Evolutionary conservation across 2,113 vertebrate species (phyloP), one percentile per base, ranked within the genome.

Genomic region (Microcebus jonahi): DNA sequence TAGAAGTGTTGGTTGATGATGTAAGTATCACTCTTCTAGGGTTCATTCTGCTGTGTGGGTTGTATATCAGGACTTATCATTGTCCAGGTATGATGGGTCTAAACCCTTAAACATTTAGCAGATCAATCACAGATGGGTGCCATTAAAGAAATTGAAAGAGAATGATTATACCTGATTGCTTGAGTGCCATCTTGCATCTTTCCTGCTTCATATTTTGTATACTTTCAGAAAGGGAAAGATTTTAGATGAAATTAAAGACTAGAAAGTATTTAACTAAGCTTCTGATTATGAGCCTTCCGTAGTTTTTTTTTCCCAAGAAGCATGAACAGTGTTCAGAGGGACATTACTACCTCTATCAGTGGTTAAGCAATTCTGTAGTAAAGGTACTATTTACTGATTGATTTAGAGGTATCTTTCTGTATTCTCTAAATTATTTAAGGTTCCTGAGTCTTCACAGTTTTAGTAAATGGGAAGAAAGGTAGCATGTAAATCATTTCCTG

Each of bases 1-100:
- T 99, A 88, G 99, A 99, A 89, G 99, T 99, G 82, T 98, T 99
- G 61, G 99, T 99, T 94, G 99, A 99, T 98, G 99, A 99, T 96
- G 99, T 99, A 99, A 99, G 99, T 99, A 96, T 50, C 73, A 13
- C 23, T 63, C 71, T 42, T 92, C 34, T 6, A 89, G 81, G 65
- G 39, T 92, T 93, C 12, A 36, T 88, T 65, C 81, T 95, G n/a
- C 50, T 70, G 5, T 82, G 34, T 48, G 20, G 1, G 29, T 80
- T 92, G 4, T 82, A 27, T 76, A 6, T 93, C 8, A 91, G 45
- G 11, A 55, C 48, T 68, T 91, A 73, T 1, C 55, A n/a, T 81
- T 80, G 53, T 94, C 45, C 8, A 25, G 61, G 27, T 39, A 14
- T 45, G 15, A 6, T 92, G 63, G 8, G 13, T 50, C 61, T 9